Percentiles rank a stretch among this genome's conserved stretches.
Evolutionary conservation across 2,113 vertebrate species (phyloP).

Genomic region (Ornithorhynchus anatinus): DNA sequence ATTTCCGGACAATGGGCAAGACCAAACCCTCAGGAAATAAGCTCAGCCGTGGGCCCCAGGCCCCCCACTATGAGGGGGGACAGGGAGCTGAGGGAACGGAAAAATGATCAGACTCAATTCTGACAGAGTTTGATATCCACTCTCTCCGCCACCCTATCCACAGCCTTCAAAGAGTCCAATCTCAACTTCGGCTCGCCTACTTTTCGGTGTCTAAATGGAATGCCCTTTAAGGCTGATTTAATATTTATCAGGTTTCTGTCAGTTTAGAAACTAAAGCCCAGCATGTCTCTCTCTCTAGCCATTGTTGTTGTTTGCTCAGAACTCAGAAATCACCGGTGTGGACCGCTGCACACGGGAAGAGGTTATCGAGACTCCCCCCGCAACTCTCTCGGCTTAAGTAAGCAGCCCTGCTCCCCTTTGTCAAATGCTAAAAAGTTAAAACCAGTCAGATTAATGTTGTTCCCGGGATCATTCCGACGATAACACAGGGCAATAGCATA

Average conservation of each 20-base stretch:
- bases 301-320: background rate
- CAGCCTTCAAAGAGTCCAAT: background rate
- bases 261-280: background rate
- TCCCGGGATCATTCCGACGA: conserved; percentile 1
- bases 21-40: no score
- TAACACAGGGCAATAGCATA: background rate
- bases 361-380: background rate
- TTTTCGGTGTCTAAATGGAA: background rate
- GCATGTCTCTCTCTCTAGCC: background rate
- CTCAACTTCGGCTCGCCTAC: background rate
- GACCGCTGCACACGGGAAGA: background rate
- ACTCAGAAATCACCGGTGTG: background rate
- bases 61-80: no score
- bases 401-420: background rate
- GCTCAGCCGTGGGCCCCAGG: no score
- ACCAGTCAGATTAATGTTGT: background rate
- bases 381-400: background rate
- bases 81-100: no score
- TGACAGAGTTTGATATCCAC: no score
- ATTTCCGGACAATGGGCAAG: no score
- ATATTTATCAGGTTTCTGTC: background rate
- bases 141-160: no score
- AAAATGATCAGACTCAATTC: no score
- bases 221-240: background rate
- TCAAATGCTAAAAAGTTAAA: background rate